These are phyloP conservation scores for Hirudinaria manillensis DNA, from an alignment of 2,888 invertebrate species.

Conservation along the genomic window DNA sequence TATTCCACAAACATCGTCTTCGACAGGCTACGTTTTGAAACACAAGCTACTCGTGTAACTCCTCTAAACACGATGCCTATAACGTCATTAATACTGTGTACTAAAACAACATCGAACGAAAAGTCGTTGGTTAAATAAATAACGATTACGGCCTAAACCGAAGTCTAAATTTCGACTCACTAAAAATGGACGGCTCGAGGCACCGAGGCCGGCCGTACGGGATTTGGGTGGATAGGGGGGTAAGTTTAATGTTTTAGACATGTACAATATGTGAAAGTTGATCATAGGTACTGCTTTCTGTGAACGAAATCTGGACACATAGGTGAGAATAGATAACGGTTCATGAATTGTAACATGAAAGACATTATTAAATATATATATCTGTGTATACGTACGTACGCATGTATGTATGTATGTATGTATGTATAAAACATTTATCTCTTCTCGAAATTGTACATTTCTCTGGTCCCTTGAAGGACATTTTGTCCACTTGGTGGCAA, in stretches of 20 bases:
- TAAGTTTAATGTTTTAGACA: background rate
- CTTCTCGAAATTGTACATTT: too few relatives aligned
- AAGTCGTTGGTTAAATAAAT: background rate
- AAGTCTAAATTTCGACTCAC: background rate
- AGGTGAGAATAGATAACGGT: too few relatives aligned
- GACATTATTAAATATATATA: conserved; percentile 16
- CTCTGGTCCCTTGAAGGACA: too few relatives aligned
- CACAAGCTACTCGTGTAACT: too few relatives aligned
- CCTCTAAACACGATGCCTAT: background rate
- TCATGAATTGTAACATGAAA: background rate
- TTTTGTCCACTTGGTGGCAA: too few relatives aligned
- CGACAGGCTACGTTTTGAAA: too few relatives aligned
- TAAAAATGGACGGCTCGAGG: background rate
- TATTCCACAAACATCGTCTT: too few relatives aligned
- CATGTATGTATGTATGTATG: conserved; percentile 17
- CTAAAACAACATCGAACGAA: conserved; percentile 4
- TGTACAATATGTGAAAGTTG: conserved; percentile 4
- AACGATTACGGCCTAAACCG: background rate
- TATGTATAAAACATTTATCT: background rate
- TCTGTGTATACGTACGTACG: background rate
- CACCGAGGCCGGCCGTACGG: background rate
- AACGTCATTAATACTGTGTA: background rate
- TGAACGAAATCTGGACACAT: too few relatives aligned
- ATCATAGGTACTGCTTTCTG: background rate
- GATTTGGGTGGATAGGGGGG: background rate